Evolutionary conservation across 2,888 invertebrate genomes (phyloP).

Genomic region (Mythimna ferrago): DNA sequence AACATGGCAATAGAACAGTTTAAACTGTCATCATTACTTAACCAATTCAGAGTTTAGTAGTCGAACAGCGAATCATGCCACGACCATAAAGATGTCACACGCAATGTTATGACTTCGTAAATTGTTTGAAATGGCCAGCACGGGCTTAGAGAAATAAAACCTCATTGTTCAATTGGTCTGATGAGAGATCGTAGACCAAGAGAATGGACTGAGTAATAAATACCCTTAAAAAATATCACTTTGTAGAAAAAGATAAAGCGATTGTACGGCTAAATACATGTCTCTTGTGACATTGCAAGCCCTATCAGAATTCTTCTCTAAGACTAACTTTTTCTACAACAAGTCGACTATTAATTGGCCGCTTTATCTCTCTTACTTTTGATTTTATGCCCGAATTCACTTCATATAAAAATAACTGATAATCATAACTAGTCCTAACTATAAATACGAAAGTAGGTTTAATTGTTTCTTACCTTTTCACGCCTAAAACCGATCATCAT

Average conservation of each 20-base stretch:
- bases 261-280: background rate
- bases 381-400: background rate
- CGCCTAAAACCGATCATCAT: too few species aligned
- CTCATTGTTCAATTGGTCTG: constrained; percentile 64
- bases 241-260: background rate
- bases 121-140: constrained; percentile 70
- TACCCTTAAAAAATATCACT: too few species aligned
- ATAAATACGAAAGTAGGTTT: too few species aligned
- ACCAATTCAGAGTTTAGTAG: constrained; percentile 61
- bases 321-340: background rate
- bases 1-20: constrained; percentile 32
- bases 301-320: background rate
- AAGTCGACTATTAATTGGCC: background rate
- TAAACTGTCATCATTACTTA: constrained; percentile 56
- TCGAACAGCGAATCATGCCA: constrained; percentile 61
- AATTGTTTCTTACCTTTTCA: too few species aligned
- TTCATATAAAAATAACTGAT: background rate
- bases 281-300: background rate
- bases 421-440: background rate
- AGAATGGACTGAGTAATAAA: constrained; percentile 1
- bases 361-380: background rate
- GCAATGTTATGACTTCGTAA: constrained; percentile 71
- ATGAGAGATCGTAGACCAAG: constrained; percentile 26
- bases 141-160: constrained; percentile 70
- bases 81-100: constrained; percentile 73